These are phyloP conservation scores for Turdus rufiventris DNA, from an alignment of 2,113 vertebrate species.

Conservation along the genomic window DNA sequence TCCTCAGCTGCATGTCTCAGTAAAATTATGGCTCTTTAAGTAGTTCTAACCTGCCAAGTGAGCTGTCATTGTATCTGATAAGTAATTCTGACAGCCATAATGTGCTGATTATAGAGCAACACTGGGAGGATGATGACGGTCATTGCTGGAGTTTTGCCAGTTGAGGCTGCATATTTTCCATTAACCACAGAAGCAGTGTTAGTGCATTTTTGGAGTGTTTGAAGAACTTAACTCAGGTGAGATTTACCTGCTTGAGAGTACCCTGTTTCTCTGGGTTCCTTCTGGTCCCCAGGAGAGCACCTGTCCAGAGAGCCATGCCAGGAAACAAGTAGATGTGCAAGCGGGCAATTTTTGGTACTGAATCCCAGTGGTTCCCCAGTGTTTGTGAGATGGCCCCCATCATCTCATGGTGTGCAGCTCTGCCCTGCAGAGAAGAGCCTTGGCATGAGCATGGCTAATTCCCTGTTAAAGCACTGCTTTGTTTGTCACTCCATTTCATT, in stretches of 20 bases:
- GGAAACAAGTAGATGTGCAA: neutral
- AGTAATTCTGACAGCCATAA: conserved; percentile 1
- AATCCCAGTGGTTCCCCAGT: neutral
- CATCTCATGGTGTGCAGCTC: neutral
- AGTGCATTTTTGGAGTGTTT: neutral
- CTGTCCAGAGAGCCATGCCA: neutral
- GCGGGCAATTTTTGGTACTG: neutral
- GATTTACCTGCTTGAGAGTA: neutral
- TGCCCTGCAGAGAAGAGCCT: neutral
- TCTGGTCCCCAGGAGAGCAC: neutral
- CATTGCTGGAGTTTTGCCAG: neutral
- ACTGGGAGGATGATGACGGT: neutral
- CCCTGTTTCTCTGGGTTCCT: neutral
- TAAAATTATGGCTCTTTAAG: neutral
- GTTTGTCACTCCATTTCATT: neutral
- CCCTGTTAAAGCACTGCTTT: neutral
- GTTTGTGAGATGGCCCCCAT: neutral
- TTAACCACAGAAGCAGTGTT: neutral
- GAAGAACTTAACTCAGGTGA: neutral
- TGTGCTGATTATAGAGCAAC: neutral
- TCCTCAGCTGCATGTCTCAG: neutral
- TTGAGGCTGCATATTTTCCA: neutral
- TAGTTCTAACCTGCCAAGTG: neutral
- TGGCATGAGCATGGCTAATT: neutral
- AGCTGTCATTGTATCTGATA: neutral